Percentiles rank a stretch among this genome's conserved stretches.
phyloP scores from a whole-genome alignment of 2,888 invertebrate species.

The Abrostola tripartita region DNA sequence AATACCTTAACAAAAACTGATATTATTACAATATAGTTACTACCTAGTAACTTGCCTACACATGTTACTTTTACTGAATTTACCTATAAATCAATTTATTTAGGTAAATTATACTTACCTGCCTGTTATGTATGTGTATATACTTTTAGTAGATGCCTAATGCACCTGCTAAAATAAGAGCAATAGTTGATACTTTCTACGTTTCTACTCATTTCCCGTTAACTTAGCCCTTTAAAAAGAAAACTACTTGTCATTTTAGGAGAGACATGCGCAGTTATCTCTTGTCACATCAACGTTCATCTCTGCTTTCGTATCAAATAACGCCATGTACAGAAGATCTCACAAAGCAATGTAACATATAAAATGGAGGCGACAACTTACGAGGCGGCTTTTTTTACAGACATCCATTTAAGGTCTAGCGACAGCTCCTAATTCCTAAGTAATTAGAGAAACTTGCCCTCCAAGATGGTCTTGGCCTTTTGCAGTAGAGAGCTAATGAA shows the following conservation, averaged over 20 bases:
- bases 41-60: too few species aligned
- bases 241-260: conserved; percentile 37
- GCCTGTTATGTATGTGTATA: too few species aligned
- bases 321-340: neutral
- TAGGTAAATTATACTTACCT: neutral
- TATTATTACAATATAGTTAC: too few species aligned
- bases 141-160: too few species aligned
- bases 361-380: conserved; percentile 50
- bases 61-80: too few species aligned
- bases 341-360: conserved; percentile 31
- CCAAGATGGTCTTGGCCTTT: conserved; percentile 61
- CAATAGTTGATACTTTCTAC: conserved; percentile 46
- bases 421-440: conserved; percentile 78
- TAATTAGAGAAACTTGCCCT: conserved; percentile 79
- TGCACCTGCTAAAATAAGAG: too few species aligned
- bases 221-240: conserved; percentile 30
- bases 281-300: conserved; percentile 24
- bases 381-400: conserved; percentile 68
- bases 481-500: conserved; percentile 69
- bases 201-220: conserved; percentile 40
- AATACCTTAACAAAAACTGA: too few species aligned
- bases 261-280: conserved; percentile 28
- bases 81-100: too few species aligned
- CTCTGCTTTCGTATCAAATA: conserved; percentile 20
- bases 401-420: conserved; percentile 59